Conservation (phyloP, 2,888 invertebrate genomes). For the Synergus gifuensis region DNA sequence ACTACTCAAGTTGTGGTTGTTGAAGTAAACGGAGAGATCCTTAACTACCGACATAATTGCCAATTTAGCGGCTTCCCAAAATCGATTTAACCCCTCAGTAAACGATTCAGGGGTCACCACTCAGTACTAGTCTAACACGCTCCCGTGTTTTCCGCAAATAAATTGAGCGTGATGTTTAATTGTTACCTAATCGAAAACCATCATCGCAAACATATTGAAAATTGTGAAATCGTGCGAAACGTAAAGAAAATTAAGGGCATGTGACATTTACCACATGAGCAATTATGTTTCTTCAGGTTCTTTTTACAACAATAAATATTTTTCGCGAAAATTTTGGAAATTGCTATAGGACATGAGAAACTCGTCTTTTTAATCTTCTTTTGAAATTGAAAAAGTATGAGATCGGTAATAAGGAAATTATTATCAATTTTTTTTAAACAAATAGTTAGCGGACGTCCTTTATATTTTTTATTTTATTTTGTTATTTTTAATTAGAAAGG, state of each 20-base stretch:
- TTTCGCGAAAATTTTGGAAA: no score
- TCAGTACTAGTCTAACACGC: constrained; percentile 25
- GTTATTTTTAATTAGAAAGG: background rate
- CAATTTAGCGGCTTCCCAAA: constrained; percentile 58
- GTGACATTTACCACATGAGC: no score
- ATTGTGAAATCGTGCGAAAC: background rate
- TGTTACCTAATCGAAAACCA: constrained; percentile 20
- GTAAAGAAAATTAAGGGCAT: no score
- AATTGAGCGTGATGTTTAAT: constrained; percentile 23
- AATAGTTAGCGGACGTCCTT: no score
- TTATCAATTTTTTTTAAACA: no score
- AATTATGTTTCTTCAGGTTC: no score
- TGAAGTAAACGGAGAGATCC: constrained; percentile 45
- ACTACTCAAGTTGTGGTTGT: constrained; percentile 27
- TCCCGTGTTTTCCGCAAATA: constrained; percentile 44
- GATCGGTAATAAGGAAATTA: no score
- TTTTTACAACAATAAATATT: no score
- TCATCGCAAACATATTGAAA: background rate
- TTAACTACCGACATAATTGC: constrained; percentile 65
- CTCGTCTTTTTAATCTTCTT: no score
- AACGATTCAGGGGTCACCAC: constrained; percentile 36
- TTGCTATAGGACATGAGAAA: no score
- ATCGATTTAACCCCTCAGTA: constrained; percentile 36
- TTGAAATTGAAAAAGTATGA: no score
- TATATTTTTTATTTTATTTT: no score